Percentiles rank a stretch among this genome's conserved stretches.
Evolutionary conservation across 2,888 invertebrate species (phyloP).

Genomic region (Chalcosyrphus nemorum): DNA sequence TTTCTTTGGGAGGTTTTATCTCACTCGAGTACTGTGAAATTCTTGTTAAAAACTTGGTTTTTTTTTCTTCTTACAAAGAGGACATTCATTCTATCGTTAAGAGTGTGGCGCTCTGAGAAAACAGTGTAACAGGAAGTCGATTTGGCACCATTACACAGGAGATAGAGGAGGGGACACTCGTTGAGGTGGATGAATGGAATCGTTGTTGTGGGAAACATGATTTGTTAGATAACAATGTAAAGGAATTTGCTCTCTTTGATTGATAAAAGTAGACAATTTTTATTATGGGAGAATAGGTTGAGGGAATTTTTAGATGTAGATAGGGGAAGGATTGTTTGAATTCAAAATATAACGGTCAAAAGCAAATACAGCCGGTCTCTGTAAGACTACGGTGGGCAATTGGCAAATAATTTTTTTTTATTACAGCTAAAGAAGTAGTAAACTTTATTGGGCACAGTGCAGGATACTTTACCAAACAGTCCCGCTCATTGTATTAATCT

Average conservation of each 20-base stretch:
- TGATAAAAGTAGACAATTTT: not conserved
- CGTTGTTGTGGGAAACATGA: constrained; percentile 65
- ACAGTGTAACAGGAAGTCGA: constrained; percentile 64
- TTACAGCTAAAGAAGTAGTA: too few species aligned
- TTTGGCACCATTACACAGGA: constrained; percentile 49
- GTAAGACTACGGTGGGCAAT: not conserved
- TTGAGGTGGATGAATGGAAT: constrained; percentile 44
- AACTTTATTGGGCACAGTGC: too few species aligned
- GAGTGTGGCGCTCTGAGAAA: constrained; percentile 52
- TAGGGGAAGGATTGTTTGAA: not conserved
- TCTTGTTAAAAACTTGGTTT: constrained; percentile 26
- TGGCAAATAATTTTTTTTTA: too few species aligned
- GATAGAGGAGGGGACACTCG: constrained; percentile 5
- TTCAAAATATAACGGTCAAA: not conserved
- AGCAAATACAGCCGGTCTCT: not conserved
- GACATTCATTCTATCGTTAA: constrained; percentile 49
- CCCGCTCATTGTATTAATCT: too few species aligned
- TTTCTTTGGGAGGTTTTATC: not conserved
- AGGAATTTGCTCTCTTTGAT: constrained; percentile 34
- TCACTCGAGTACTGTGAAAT: constrained; percentile 4
- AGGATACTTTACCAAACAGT: too few species aligned
- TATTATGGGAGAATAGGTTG: constrained; percentile 30
- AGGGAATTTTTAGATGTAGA: not conserved
- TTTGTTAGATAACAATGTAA: constrained; percentile 50
- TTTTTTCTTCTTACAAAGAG: constrained; percentile 44